These are phyloP conservation scores for Zosterops japonicus DNA, from an alignment of 2,113 vertebrate species.

Conservation along the genomic window DNA sequence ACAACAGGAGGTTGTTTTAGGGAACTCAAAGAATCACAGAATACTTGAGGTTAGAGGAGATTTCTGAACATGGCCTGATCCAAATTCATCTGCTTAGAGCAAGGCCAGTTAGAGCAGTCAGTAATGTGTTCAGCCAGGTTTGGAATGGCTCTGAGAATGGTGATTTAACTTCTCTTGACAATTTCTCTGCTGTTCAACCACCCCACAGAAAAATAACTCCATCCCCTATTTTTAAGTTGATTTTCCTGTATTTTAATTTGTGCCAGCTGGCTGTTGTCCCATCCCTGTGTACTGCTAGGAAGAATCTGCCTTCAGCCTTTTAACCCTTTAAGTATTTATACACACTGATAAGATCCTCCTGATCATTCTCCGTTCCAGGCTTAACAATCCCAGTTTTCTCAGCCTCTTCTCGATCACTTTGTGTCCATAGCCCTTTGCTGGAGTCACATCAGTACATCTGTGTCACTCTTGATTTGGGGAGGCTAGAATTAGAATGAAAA, in stretches of 20 bases:
- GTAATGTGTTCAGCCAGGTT: background rate
- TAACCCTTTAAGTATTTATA: background rate
- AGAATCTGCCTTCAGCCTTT: background rate
- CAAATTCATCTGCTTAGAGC: background rate
- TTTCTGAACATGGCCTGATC: background rate
- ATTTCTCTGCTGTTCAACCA: background rate
- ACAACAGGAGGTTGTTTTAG: background rate
- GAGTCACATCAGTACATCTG: background rate
- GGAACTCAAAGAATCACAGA: background rate
- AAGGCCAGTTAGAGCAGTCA: background rate
- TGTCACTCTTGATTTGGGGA: background rate
- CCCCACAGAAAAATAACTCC: background rate
- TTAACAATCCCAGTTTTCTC: background rate
- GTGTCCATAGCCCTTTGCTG: background rate
- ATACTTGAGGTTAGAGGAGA: background rate
- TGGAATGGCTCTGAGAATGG: background rate
- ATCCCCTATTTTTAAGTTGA: background rate
- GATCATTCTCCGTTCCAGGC: background rate
- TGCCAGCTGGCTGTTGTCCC: background rate
- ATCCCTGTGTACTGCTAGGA: background rate
- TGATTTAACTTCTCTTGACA: background rate
- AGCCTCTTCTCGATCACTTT: background rate
- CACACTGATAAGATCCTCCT: background rate
- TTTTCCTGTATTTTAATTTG: background rate
- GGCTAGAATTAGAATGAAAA: background rate